A percentile compares a stretch with the other conserved stretches of the same genome.
Evolutionary conservation across 2,888 invertebrate genomes (phyloP).

Genomic region (Monopis laevigella): DNA sequence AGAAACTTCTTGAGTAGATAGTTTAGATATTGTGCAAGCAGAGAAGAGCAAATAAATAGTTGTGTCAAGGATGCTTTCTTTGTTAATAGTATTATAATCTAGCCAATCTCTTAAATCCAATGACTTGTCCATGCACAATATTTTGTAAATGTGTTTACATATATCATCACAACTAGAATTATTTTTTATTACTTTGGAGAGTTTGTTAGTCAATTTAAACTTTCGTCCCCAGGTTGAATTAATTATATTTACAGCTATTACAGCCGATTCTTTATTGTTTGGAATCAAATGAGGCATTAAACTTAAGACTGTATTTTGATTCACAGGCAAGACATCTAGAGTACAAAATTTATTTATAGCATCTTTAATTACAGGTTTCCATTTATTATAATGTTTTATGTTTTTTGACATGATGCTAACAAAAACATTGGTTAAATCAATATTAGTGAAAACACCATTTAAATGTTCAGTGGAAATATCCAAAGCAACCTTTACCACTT

Average conservation of each 20-base stretch:
- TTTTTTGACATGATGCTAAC: slow-evolving; percentile 58
- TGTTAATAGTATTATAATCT: slow-evolving; percentile 26
- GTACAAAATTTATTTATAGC: slow-evolving; percentile 58
- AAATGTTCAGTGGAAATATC: slow-evolving; percentile 43
- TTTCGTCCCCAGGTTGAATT: slow-evolving; percentile 45
- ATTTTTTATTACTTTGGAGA: slow-evolving; percentile 15
- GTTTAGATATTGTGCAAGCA: slow-evolving; percentile 43
- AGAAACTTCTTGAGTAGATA: slow-evolving; percentile 39
- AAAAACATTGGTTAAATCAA: slow-evolving; percentile 52
- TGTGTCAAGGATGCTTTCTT: slow-evolving; percentile 28
- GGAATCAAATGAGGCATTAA: slow-evolving; percentile 73
- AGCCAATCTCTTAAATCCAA: slow-evolving; percentile 34
- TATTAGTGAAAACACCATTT: slow-evolving; percentile 47
- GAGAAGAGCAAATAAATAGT: slow-evolving; percentile 52
- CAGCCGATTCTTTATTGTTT: slow-evolving; percentile 32
- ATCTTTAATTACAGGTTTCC: slow-evolving; percentile 43
- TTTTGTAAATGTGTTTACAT: slow-evolving; percentile 36
- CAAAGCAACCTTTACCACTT: slow-evolving; percentile 68
- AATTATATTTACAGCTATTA: slow-evolving; percentile 38
- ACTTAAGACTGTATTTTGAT: slow-evolving; percentile 65
- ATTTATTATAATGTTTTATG: slow-evolving; percentile 29
- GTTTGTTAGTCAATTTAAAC: slow-evolving; percentile 30
- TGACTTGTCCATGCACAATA: slow-evolving; percentile 34
- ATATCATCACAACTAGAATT: slow-evolving; percentile 27
- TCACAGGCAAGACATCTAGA: slow-evolving; percentile 46